phyloP scores from a whole-genome alignment of 23 tunicate species.

The Ascidia mentula region DNA sequence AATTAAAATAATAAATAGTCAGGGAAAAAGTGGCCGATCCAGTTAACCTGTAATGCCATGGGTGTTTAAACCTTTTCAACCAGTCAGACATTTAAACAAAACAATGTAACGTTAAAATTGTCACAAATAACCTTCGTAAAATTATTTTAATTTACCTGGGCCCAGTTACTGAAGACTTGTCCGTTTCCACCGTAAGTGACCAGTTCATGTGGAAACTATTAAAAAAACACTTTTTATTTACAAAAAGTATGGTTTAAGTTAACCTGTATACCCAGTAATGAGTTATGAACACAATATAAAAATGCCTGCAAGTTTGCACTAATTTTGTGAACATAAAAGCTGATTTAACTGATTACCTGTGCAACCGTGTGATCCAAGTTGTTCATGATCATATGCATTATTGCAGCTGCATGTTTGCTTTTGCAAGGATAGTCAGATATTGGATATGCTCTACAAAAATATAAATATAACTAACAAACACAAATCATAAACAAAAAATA shows the following conservation, averaged over 20 bases:
- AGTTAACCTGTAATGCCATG: too few species aligned
- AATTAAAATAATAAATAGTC: background rate
- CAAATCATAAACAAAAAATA: background rate
- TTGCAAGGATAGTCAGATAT: constrained; percentile 71
- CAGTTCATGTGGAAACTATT: constrained; percentile 77
- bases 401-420: constrained; percentile 81
- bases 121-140: background rate
- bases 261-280: too few species aligned
- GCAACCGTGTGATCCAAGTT: constrained; percentile 82
- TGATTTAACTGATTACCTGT: constrained; percentile 42
- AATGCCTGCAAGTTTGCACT: background rate
- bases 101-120: background rate
- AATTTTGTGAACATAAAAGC: background rate
- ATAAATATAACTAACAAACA: background rate
- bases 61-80: too few species aligned
- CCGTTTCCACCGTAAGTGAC: constrained; percentile 99
- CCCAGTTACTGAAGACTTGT: constrained; percentile 98
- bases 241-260: background rate
- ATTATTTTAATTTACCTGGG: constrained; percentile 47
- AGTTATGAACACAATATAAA: too few species aligned
- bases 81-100: too few species aligned
- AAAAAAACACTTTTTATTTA: background rate
- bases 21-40: too few species aligned
- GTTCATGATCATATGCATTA: constrained; percentile 90
- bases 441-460: constrained; percentile 65